A percentile compares a stretch with the other conserved stretches of the same genome.
phyloP scores from a whole-genome alignment of 2,113 vertebrate species.

The Riparia riparia region DNA sequence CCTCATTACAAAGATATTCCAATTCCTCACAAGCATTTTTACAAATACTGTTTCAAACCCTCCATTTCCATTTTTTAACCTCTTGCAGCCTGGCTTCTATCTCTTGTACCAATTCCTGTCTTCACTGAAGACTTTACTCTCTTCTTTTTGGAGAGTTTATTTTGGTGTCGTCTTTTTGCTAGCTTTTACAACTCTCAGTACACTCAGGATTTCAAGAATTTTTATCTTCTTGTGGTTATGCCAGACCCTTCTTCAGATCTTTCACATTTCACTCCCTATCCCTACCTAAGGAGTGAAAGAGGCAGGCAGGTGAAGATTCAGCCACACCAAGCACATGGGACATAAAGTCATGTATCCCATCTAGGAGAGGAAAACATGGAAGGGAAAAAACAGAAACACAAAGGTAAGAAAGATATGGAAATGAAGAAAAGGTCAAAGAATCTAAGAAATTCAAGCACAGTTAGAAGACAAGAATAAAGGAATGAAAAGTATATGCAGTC shows the following conservation, averaged over 20 bases:
- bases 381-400: neutral
- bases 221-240: neutral
- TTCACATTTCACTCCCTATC: neutral
- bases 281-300: neutral
- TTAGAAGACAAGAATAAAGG: neutral
- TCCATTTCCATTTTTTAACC: neutral
- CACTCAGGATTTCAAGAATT: neutral
- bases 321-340: fast-evolving
- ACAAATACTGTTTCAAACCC: neutral
- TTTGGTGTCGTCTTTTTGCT: neutral
- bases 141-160: neutral
- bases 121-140: neutral
- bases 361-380: neutral
- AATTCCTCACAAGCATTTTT: neutral
- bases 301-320: neutral
- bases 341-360: neutral
- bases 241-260: neutral
- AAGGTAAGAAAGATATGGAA: neutral
- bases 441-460: neutral
- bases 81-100: neutral
- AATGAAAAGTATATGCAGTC: neutral
- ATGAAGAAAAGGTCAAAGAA: neutral
- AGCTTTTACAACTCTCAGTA: neutral
- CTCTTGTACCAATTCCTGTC: neutral
- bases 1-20: neutral